A percentile compares a stretch with the other conserved stretches of the same genome.
These are phyloP conservation scores for Turnix velox DNA, from an alignment of 2,113 vertebrate species.

Conservation along the genomic window DNA sequence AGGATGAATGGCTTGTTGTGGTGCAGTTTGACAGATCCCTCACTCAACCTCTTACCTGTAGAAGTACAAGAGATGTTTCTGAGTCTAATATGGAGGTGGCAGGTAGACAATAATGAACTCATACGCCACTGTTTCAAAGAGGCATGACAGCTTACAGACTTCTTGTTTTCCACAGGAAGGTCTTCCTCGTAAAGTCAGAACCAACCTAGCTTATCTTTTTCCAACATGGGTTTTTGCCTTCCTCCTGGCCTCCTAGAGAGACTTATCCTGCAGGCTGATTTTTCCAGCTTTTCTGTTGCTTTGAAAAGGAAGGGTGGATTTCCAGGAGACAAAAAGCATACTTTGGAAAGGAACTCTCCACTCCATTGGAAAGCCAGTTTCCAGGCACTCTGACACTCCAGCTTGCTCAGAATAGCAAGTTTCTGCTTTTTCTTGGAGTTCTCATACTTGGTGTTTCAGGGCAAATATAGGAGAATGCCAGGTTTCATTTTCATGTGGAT, in stretches of 20 bases:
- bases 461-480: neutral
- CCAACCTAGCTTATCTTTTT: neutral
- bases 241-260: neutral
- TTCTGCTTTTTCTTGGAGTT: neutral
- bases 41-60: neutral
- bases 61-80: neutral
- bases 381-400: neutral
- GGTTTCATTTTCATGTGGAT: constrained; percentile 3
- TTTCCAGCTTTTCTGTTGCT: neutral
- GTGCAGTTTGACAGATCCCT: neutral
- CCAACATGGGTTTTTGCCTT: neutral
- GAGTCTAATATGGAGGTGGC: neutral
- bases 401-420: neutral
- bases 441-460: neutral
- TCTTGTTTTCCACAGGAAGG: neutral
- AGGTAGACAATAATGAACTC: neutral
- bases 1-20: neutral
- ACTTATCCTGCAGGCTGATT: neutral
- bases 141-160: neutral
- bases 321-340: neutral
- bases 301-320: neutral
- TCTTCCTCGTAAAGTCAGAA: neutral
- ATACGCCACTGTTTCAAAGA: neutral
- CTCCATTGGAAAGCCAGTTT: neutral
- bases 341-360: neutral